These are phyloP conservation scores for Cephalopterus ornatus DNA, from an alignment of 2,113 vertebrate species.

Conservation along the genomic window DNA sequence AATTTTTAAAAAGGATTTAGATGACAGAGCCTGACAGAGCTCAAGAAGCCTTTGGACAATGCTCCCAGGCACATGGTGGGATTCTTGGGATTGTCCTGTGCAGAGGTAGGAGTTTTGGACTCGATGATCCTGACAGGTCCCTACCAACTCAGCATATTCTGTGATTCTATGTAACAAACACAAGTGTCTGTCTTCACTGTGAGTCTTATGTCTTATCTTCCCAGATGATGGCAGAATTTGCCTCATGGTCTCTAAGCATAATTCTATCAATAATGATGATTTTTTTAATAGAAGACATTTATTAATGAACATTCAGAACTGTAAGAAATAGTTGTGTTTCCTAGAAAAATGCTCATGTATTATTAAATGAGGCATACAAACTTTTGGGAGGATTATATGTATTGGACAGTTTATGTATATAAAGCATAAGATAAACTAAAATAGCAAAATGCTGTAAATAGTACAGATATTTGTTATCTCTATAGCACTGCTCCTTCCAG, in stretches of 20 bases:
- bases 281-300: not conserved
- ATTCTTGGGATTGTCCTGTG: not conserved
- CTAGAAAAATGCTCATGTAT: not conserved
- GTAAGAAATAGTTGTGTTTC: not conserved
- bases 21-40: not conserved
- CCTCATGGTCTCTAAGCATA: not conserved
- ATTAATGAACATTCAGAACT: not conserved
- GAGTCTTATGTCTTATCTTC: not conserved
- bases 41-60: not conserved
- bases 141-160: not conserved
- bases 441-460: not conserved
- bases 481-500: not conserved
- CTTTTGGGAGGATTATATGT: not conserved
- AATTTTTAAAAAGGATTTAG: not conserved
- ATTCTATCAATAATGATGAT: not conserved
- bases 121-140: not conserved
- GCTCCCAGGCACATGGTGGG: not conserved
- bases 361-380: not conserved
- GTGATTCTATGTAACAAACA: not conserved
- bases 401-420: not conserved
- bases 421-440: not conserved
- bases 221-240: not conserved
- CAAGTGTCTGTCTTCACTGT: not conserved
- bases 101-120: not conserved
- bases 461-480: not conserved